phyloP scores from a whole-genome alignment of 2,888 invertebrate species.

The Meteorus cinctellus region DNA sequence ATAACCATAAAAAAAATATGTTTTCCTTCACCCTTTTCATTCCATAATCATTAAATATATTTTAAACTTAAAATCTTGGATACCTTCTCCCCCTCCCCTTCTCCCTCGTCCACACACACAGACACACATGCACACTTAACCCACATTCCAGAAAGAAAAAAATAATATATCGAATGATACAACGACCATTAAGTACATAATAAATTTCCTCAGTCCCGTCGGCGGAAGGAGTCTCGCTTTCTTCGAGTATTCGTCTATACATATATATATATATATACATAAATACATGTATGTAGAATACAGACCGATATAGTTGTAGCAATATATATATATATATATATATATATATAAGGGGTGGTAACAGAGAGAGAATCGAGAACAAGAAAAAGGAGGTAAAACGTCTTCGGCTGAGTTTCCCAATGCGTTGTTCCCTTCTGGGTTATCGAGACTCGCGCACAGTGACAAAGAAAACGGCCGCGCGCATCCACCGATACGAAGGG shows the following conservation, averaged over 20 bases:
- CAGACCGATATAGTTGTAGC: background rate
- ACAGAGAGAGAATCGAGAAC: background rate
- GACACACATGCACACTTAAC: too few relatives aligned
- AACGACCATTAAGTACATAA: constrained; percentile 32
- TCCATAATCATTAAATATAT: too few relatives aligned
- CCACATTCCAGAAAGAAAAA: constrained; percentile 20
- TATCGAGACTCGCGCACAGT: constrained; percentile 15
- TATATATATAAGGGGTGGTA: background rate
- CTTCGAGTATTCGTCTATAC: background rate
- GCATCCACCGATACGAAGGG: background rate
- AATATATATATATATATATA: background rate
- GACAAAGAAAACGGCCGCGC: constrained; percentile 38
- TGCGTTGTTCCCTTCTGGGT: background rate
- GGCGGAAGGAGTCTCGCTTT: background rate
- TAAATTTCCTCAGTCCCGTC: background rate
- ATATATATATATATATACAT: background rate
- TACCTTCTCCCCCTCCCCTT: too few relatives aligned
- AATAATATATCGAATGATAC: constrained; percentile 15
- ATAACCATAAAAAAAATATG: too few relatives aligned
- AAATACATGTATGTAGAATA: background rate
- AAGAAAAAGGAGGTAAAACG: background rate
- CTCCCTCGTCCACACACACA: too few relatives aligned
- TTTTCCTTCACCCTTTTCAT: too few relatives aligned
- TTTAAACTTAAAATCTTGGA: too few relatives aligned
- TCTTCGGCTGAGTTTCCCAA: background rate